phyloP scores from a whole-genome alignment of 1,140 invertebrate genomes.

The Galleria mellonella region DNA sequence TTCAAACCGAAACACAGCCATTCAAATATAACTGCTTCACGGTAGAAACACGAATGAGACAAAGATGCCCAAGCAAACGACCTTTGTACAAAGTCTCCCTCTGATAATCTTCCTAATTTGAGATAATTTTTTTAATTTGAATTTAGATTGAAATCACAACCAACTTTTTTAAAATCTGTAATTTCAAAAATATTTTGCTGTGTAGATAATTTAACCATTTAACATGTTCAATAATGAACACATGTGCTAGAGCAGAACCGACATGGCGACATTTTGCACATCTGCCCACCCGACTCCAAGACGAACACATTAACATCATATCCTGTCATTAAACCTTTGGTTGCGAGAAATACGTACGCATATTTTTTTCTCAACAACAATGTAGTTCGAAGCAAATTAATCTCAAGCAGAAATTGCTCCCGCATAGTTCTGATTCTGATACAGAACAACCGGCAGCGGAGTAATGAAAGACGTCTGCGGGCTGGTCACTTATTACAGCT shows the following conservation, averaged over 20 bases:
- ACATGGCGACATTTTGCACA: slow-evolving; percentile 48
- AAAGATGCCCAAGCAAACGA: too few species aligned
- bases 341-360: slow-evolving; percentile 40
- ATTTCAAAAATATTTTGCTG: too few species aligned
- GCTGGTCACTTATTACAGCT: slow-evolving; percentile 36
- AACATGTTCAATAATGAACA: slow-evolving; percentile 11
- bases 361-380: slow-evolving; percentile 43
- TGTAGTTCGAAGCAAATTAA: slow-evolving; percentile 55
- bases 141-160: too few species aligned
- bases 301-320: slow-evolving; percentile 47
- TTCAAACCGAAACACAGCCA: too few species aligned
- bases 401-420: slow-evolving; percentile 47
- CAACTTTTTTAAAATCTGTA: too few species aligned
- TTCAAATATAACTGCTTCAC: too few species aligned
- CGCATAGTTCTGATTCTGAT: slow-evolving; percentile 30
- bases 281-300: slow-evolving; percentile 38
- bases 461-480: slow-evolving; percentile 36
- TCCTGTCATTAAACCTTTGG: slow-evolving; percentile 59
- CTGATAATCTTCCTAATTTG: too few species aligned
- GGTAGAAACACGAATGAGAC: too few species aligned
- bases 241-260: slow-evolving; percentile 35
- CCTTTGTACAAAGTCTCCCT: too few species aligned
- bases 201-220: background rate
- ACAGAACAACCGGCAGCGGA: slow-evolving; percentile 24
- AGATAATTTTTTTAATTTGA: too few species aligned